A percentile compares a stretch with the other conserved stretches of the same genome.
Conservation (phyloP, 2,113 vertebrate genomes). For the Syrmaticus mikado region DNA sequence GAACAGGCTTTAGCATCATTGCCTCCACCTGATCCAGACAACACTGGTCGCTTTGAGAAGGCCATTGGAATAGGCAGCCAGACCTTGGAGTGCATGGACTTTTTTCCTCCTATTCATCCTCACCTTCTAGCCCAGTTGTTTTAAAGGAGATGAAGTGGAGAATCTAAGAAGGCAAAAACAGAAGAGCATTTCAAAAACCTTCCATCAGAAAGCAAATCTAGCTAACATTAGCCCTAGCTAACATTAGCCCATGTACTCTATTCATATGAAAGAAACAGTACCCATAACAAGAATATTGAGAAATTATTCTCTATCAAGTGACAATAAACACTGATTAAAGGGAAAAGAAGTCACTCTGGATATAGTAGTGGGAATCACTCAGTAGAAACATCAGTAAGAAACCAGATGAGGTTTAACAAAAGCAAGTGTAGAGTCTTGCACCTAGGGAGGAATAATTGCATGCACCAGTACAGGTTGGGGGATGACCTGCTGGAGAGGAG, state of each 20-base stretch:
- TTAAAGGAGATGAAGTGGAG: background rate
- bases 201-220: background rate
- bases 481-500: too few species aligned
- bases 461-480: too few species aligned
- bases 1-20: background rate
- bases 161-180: background rate
- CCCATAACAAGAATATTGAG: background rate
- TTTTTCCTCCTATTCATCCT: background rate
- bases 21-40: background rate
- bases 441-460: too few species aligned
- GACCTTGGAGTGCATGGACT: background rate
- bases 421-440: too few species aligned
- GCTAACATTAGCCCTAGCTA: background rate
- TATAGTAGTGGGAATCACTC: background rate
- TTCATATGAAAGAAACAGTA: background rate
- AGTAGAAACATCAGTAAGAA: too few species aligned
- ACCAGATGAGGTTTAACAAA: too few species aligned
- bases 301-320: background rate
- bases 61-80: background rate
- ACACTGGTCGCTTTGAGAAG: background rate
- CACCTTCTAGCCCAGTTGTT: background rate
- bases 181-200: background rate
- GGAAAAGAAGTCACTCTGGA: background rate
- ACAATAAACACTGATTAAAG: background rate
- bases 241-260: background rate